Percentiles rank a stretch among this genome's conserved stretches.
These are phyloP conservation scores for Helicoverpa zea DNA, from an alignment of 1,140 invertebrate genomes.

Conservation along the genomic window DNA sequence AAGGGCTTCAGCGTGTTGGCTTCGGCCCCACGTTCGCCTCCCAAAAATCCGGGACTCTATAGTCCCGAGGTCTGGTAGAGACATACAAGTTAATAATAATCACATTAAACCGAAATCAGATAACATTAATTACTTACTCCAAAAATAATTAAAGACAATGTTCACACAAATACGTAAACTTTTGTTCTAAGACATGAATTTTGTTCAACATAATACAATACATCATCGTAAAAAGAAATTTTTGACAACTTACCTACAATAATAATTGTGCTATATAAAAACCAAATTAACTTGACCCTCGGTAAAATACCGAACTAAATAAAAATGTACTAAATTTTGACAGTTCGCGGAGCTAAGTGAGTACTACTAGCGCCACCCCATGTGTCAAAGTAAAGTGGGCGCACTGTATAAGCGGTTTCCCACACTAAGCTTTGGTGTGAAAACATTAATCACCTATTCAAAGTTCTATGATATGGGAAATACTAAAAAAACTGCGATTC, in stretches of 20 bases:
- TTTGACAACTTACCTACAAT: slow-evolving; percentile 3
- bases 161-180: slow-evolving; percentile 8
- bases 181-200: slow-evolving; percentile 14
- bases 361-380: not conserved
- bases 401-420: slow-evolving; percentile 4
- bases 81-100: not conserved
- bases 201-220: slow-evolving; percentile 10
- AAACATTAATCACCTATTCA: slow-evolving; percentile 29
- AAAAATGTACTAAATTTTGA: slow-evolving; percentile 12
- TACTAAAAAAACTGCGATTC: slow-evolving; percentile 8
- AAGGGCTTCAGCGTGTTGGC: no score
- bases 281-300: not conserved
- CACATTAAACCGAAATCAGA: slow-evolving; percentile 14
- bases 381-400: not conserved
- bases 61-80: no score
- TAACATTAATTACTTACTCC: not conserved
- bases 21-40: no score
- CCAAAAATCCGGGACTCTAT: no score
- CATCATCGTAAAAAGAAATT: slow-evolving; percentile 31
- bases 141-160: not conserved
- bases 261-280: not conserved
- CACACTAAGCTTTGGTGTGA: slow-evolving; percentile 18
- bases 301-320: slow-evolving; percentile 4
- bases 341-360: no score
- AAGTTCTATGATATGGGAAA: slow-evolving; percentile 38